Percentiles rank a stretch among this genome's conserved stretches.
Conservation (phyloP, 2,113 vertebrate species). For the Calyptommatus sinebrachiatus region DNA sequence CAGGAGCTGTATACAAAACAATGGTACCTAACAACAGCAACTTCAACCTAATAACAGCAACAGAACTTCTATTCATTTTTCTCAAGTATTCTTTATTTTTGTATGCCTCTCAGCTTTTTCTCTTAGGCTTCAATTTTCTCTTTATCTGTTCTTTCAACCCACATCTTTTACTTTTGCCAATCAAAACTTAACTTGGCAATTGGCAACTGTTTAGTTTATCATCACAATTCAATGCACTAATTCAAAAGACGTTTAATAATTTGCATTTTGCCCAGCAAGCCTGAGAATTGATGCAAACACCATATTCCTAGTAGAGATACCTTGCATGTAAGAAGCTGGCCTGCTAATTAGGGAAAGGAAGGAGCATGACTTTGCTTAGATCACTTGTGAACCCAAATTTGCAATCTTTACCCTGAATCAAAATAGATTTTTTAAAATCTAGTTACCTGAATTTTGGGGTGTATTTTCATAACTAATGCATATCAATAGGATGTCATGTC, state of each 20-base stretch:
- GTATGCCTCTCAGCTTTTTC: not conserved
- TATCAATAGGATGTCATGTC: too few species aligned
- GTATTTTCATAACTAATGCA: too few species aligned
- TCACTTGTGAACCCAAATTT: too few species aligned
- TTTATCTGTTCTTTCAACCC: not conserved
- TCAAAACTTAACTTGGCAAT: too few species aligned
- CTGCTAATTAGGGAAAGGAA: not conserved
- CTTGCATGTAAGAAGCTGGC: not conserved
- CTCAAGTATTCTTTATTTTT: not conserved
- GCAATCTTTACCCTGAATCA: too few species aligned
- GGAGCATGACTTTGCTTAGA: too few species aligned
- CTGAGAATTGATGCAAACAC: not conserved
- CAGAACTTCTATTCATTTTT: not conserved
- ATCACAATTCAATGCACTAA: not conserved
- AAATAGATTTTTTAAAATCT: too few species aligned
- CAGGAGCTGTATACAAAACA: too few species aligned
- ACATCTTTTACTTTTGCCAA: not conserved
- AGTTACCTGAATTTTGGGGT: too few species aligned
- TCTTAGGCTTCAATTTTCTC: not conserved
- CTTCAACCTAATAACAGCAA: too few species aligned
- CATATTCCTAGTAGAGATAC: not conserved
- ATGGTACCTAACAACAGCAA: too few species aligned
- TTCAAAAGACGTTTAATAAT: not conserved
- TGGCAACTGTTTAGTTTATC: not conserved
- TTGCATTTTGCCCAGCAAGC: not conserved